Evolutionary conservation across 2,113 vertebrate species (phyloP).

Genomic region (Scartelaos histophorus): DNA sequence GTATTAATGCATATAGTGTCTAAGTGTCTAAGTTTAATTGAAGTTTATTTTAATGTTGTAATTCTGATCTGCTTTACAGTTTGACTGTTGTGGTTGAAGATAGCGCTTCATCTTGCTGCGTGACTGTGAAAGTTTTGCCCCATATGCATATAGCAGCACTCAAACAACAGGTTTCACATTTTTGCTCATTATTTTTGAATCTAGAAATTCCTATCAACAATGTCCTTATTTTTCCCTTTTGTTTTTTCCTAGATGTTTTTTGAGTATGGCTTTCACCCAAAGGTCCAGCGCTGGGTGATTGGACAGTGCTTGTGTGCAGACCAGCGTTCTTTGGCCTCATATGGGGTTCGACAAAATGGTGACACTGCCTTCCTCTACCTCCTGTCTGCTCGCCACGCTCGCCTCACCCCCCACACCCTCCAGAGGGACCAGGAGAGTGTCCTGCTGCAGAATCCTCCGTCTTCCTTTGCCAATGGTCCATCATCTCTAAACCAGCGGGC

Average conservation of each 20-base stretch:
- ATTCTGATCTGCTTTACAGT: slow-evolving; percentile 45
- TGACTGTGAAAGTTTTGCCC: slow-evolving; percentile 80
- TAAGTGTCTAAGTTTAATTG: not conserved
- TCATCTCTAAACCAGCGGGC: slow-evolving; percentile 46
- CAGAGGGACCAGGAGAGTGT: slow-evolving; percentile 79
- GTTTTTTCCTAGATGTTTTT: slow-evolving; percentile 80
- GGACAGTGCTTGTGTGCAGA: slow-evolving; percentile 86
- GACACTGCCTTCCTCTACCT: slow-evolving; percentile 90
- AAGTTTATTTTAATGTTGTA: not conserved
- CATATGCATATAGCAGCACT: slow-evolving; percentile 80
- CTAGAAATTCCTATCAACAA: not conserved
- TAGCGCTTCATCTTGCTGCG: slow-evolving; percentile 81
- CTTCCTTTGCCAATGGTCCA: slow-evolving; percentile 41
- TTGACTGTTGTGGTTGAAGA: slow-evolving; percentile 89
- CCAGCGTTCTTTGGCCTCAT: slow-evolving; percentile 82
- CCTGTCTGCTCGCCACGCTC: slow-evolving; percentile 77
- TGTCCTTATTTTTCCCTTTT: not conserved
- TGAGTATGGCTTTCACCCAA: slow-evolving; percentile 87
- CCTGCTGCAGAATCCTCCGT: slow-evolving; percentile 50
- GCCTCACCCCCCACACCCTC: slow-evolving; percentile 72
- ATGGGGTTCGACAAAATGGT: slow-evolving; percentile 80
- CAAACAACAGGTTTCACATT: slow-evolving; percentile 84
- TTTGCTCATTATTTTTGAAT: not conserved
- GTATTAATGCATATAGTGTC: not conserved
- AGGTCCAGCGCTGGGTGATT: slow-evolving; percentile 92